A percentile compares a stretch with the other conserved stretches of the same genome.
Conservation (phyloP, 2,888 invertebrate species). For the Pyrrhia umbra region DNA sequence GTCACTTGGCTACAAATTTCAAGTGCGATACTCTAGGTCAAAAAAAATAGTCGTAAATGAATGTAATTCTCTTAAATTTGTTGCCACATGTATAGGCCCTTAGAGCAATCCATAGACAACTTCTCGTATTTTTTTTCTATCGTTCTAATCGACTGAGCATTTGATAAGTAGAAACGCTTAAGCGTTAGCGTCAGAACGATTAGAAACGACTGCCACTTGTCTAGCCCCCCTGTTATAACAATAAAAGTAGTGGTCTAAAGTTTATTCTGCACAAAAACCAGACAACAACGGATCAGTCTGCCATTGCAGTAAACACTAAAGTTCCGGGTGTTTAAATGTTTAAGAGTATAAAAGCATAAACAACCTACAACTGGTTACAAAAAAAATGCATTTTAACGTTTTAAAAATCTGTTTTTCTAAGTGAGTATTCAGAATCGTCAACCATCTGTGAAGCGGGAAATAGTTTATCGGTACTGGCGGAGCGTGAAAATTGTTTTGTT, state of each 20-base stretch:
- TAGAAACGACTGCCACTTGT: too few relatives aligned
- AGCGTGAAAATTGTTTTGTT: slow-evolving; percentile 65
- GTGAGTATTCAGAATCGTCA: slow-evolving; percentile 61
- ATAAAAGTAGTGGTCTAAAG: not conserved
- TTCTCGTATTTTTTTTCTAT: too few relatives aligned
- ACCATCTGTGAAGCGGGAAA: slow-evolving; percentile 68
- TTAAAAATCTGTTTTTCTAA: slow-evolving; percentile 56
- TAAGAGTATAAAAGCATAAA: slow-evolving; percentile 10
- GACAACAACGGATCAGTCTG: not conserved
- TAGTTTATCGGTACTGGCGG: slow-evolving; percentile 41
- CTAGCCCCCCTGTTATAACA: too few relatives aligned
- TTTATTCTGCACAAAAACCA: not conserved
- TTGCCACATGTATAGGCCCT: too few relatives aligned
- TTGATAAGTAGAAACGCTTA: too few relatives aligned
- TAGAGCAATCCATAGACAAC: too few relatives aligned
- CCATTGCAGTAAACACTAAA: slow-evolving; percentile 9
- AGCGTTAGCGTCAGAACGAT: too few relatives aligned
- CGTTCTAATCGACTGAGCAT: too few relatives aligned
- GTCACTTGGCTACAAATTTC: too few relatives aligned
- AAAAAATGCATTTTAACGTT: slow-evolving; percentile 43
- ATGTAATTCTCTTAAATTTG: too few relatives aligned
- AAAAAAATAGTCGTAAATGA: too few relatives aligned
- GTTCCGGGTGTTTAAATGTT: not conserved
- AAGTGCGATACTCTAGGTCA: too few relatives aligned
- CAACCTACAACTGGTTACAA: not conserved